These are phyloP conservation scores for Cheilosia urbana DNA, from an alignment of 2,888 invertebrate genomes.

Conservation along the genomic window DNA sequence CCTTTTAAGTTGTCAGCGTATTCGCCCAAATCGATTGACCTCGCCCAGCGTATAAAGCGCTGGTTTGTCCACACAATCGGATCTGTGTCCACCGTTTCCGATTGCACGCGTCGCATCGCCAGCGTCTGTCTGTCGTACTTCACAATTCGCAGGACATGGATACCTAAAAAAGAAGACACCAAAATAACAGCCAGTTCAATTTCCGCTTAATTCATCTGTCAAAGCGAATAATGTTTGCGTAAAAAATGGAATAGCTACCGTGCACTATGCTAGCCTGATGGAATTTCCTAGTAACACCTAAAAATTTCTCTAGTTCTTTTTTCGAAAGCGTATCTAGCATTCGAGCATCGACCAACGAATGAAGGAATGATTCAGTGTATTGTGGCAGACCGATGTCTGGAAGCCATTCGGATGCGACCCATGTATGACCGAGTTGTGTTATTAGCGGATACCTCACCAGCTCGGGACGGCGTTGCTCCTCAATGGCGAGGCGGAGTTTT, in stretches of 20 bases:
- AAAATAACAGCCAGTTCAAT: background rate
- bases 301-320: constrained; percentile 96
- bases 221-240: constrained; percentile 13
- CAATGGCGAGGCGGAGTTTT: constrained; percentile 95
- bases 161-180: constrained; percentile 81
- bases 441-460: constrained; percentile 94
- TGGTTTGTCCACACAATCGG: constrained; percentile 98
- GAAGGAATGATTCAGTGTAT: constrained; percentile 94
- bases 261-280: constrained; percentile 97
- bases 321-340: constrained; percentile 96
- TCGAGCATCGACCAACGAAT: constrained; percentile 95
- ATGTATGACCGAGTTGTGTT: constrained; percentile 94
- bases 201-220: constrained; percentile 2
- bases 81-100: constrained; percentile 94
- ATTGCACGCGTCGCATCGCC: constrained; percentile 93
- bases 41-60: constrained; percentile 96
- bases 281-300: constrained; percentile 96
- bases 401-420: constrained; percentile 97
- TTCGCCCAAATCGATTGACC: constrained; percentile 96
- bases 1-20: constrained; percentile 97
- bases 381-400: constrained; percentile 95
- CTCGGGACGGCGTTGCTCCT: constrained; percentile 94
- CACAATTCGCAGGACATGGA: constrained; percentile 95
- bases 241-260: constrained; percentile 84
- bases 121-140: constrained; percentile 96